phyloP scores from a whole-genome alignment of 1,140 invertebrate genomes.

The Eumaeus atala region DNA sequence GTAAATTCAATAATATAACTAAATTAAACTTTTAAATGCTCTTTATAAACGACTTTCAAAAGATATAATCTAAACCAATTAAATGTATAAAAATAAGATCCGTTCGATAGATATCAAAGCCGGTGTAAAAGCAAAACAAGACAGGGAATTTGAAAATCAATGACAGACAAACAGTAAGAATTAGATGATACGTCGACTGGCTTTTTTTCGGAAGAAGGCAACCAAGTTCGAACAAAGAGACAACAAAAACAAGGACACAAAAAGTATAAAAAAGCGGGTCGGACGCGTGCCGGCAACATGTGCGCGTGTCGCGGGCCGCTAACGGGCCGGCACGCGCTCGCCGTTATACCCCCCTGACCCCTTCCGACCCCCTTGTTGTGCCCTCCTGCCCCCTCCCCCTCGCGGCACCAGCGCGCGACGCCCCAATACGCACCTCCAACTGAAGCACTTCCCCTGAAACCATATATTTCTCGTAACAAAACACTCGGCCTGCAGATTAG shows the following conservation, averaged over 20 bases:
- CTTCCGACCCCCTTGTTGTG: constrained; percentile 34
- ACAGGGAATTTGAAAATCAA: neutral
- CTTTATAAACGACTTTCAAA: too few species aligned
- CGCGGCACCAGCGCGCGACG: neutral
- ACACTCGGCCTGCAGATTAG: constrained; percentile 64
- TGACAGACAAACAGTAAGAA: constrained; percentile 6
- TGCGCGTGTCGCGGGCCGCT: constrained; percentile 48
- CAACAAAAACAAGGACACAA: constrained; percentile 52
- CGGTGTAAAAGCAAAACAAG: neutral
- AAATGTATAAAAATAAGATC: too few species aligned
- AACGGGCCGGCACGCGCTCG: constrained; percentile 52
- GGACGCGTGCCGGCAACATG: constrained; percentile 70
- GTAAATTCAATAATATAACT: too few species aligned
- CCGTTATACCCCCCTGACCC: constrained; percentile 41
- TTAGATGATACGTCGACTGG: constrained; percentile 1
- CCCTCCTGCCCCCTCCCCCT: constrained; percentile 16
- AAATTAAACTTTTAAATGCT: too few species aligned
- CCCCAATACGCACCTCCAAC: constrained; percentile 20
- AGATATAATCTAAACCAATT: too few species aligned
- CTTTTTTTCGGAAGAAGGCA: constrained; percentile 1
- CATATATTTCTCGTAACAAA: constrained; percentile 56
- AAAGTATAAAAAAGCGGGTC: constrained; percentile 53
- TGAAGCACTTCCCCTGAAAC: constrained; percentile 68
- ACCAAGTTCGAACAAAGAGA: constrained; percentile 7
- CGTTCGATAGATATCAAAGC: too few species aligned